Evolutionary conservation across 1,140 invertebrate species (phyloP).

Genomic region (Drosophila ficusphila): DNA sequence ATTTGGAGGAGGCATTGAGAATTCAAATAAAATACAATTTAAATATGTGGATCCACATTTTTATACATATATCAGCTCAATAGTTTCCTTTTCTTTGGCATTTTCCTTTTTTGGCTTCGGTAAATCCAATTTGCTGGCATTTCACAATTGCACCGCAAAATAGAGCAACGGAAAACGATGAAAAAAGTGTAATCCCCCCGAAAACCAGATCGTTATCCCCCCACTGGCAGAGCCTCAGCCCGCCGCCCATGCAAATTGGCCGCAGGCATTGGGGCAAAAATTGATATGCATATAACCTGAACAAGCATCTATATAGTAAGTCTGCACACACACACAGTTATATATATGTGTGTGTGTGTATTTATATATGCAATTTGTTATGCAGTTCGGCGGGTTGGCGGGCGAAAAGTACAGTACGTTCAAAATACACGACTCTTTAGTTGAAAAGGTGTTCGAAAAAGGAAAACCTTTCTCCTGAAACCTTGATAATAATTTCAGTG

Average conservation of each 20-base stretch:
- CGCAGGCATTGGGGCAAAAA: conserved; percentile 62
- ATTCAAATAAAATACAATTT: conserved; percentile 39
- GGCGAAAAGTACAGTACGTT: background rate
- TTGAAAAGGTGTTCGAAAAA: too few species aligned
- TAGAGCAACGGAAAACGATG: conserved; percentile 13
- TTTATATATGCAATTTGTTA: background rate
- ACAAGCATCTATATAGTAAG: background rate
- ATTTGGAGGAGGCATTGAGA: background rate
- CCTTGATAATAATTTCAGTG: too few species aligned
- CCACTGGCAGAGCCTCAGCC: conserved; percentile 6
- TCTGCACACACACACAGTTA: background rate
- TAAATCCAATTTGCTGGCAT: conserved; percentile 71
- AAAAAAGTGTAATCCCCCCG: background rate
- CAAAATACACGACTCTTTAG: too few species aligned
- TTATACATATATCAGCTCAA: background rate
- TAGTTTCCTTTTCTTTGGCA: conserved; percentile 7
- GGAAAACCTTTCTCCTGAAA: too few species aligned
- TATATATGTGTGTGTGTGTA: conserved; percentile 18
- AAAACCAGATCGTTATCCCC: conserved; percentile 23
- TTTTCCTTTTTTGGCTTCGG: conserved; percentile 7
- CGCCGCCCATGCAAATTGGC: conserved; percentile 60
- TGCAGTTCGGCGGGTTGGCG: conserved; percentile 1
- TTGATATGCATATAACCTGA: conserved; percentile 44
- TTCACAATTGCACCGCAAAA: conserved; percentile 56
- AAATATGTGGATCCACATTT: background rate